phyloP scores from a whole-genome alignment of 2,888 invertebrate species.

The Philereme vetulata region DNA sequence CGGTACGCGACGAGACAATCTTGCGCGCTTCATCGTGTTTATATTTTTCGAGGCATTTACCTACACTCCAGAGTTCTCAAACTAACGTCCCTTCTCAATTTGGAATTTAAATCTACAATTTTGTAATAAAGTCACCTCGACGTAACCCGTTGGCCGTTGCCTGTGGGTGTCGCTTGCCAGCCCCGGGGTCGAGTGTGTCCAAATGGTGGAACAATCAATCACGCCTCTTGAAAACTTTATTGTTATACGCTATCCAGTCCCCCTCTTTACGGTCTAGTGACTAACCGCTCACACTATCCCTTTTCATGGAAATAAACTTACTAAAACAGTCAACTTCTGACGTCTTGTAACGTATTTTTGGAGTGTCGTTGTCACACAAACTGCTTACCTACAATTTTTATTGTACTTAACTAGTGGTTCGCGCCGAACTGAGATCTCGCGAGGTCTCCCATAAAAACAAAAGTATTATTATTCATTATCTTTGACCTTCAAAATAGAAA shows the following conservation, averaged over 20 bases:
- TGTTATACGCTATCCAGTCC: slow-evolving; percentile 40
- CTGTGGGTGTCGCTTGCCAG: slow-evolving; percentile 24
- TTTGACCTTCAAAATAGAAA: no score
- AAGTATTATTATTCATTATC: no score
- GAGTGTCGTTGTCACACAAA: slow-evolving; percentile 9
- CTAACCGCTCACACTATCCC: slow-evolving; percentile 47
- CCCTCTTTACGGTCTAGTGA: slow-evolving; percentile 54
- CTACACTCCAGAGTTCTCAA: no score
- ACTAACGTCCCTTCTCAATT: no score
- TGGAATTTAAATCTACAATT: neutral
- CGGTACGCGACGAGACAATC: no score
- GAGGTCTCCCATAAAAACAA: no score
- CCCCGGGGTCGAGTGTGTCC: slow-evolving; percentile 21
- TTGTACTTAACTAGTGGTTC: no score
- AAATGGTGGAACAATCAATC: slow-evolving; percentile 43
- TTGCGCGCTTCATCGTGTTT: no score
- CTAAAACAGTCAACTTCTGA: slow-evolving; percentile 31
- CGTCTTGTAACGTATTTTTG: slow-evolving; percentile 34
- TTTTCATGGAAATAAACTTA: slow-evolving; percentile 48
- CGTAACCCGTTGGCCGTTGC: slow-evolving; percentile 28
- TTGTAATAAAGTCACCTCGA: slow-evolving; percentile 29
- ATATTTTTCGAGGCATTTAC: no score
- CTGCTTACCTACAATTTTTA: no score
- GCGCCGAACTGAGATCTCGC: no score
- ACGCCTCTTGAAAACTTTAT: slow-evolving; percentile 47